Evolutionary conservation across 1,140 invertebrate genomes (phyloP).

Genomic region (Ephestia elutella): DNA sequence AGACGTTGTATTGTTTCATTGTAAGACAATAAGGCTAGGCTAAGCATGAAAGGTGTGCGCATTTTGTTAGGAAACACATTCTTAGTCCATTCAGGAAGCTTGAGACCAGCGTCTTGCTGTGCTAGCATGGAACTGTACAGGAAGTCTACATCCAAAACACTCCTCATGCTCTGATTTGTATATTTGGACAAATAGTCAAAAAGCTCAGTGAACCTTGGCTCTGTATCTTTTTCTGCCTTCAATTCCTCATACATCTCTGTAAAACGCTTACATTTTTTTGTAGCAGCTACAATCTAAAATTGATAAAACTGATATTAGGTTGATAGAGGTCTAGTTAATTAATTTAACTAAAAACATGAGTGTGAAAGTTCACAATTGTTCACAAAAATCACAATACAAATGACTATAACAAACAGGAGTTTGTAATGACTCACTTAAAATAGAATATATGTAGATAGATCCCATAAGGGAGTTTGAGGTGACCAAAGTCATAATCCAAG

Average conservation of each 20-base stretch:
- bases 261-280: conserved; percentile 76
- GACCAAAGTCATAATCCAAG: too few species aligned
- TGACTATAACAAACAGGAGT: too few species aligned
- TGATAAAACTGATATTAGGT: neutral
- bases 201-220: conserved; percentile 75
- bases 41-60: conserved; percentile 78
- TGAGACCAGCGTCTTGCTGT: conserved; percentile 79
- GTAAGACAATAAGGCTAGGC: conserved; percentile 82
- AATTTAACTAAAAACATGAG: neutral
- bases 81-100: conserved; percentile 82
- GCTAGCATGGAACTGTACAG: conserved; percentile 84
- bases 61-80: conserved; percentile 82
- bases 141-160: conserved; percentile 80
- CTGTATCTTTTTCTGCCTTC: conserved; percentile 73
- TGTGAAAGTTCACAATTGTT: too few species aligned
- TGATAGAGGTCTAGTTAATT: neutral
- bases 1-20: conserved; percentile 82
- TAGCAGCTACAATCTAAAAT: conserved; percentile 77
- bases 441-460: too few species aligned
- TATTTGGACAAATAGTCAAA: conserved; percentile 79
- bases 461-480: too few species aligned
- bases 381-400: too few species aligned
- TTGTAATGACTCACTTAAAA: too few species aligned
- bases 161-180: conserved; percentile 79
- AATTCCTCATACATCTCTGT: conserved; percentile 73